Evolutionary conservation across 2,888 invertebrate genomes (phyloP).

Genomic region (Acronicta psi): DNA sequence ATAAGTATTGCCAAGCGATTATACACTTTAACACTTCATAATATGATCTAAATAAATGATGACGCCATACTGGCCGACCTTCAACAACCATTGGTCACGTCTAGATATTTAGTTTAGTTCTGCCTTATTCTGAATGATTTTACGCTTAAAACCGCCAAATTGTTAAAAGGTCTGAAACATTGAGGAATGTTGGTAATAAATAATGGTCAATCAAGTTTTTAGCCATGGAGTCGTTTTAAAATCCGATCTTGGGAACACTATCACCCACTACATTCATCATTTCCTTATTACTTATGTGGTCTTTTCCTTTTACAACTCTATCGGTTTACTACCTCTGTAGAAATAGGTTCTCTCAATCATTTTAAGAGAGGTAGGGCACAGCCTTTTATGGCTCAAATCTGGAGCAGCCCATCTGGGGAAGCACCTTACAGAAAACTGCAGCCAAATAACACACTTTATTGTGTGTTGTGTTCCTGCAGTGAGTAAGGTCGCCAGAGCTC

Average conservation of each 20-base stretch:
- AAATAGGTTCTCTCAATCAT: no score
- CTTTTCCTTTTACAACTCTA: no score
- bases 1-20: constrained; percentile 11
- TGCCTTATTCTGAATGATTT: constrained; percentile 38
- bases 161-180: constrained; percentile 19
- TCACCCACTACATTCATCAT: no score
- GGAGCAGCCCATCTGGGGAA: no score
- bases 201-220: constrained; percentile 5
- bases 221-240: constrained; percentile 13
- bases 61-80: constrained; percentile 31
- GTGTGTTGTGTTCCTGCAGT: no score
- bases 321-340: no score
- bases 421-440: no score
- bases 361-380: no score
- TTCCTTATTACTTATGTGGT: no score
- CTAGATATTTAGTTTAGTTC: constrained; percentile 41
- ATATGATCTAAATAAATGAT: constrained; percentile 24
- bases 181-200: constrained; percentile 4
- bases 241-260: constrained; percentile 20
- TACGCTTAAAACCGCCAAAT: constrained; percentile 24
- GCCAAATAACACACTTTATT: no score
- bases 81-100: constrained; percentile 41
- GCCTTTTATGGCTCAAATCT: no score
- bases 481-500: no score
- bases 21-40: constrained; percentile 1